phyloP scores from a whole-genome alignment of 1,140 invertebrate genomes.

The Hermatobates lingyangjiaoensis region DNA sequence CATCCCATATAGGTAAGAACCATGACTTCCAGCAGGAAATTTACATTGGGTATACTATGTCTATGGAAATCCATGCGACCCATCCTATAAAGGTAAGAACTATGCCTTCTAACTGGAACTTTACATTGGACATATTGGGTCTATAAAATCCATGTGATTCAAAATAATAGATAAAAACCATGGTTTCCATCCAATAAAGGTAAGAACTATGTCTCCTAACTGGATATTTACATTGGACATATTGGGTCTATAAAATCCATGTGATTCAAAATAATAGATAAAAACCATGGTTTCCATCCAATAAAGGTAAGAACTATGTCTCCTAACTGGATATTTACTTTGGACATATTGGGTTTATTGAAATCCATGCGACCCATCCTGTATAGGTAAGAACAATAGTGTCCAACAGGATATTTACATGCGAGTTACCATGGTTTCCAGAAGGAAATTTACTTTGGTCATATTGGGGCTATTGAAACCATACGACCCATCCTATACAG shows the following conservation, averaged over 20 bases:
- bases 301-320: constrained; percentile 4
- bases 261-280: too few species aligned
- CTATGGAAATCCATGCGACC: constrained; percentile 3
- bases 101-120: background rate
- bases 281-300: background rate
- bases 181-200: too few species aligned
- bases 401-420: too few species aligned
- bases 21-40: background rate
- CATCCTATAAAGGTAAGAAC: constrained; percentile 3
- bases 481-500: constrained; percentile 5
- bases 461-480: constrained; percentile 7
- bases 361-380: too few species aligned
- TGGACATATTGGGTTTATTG: too few species aligned
- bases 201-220: too few species aligned
- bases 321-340: too few species aligned
- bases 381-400: too few species aligned
- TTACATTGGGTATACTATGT: constrained; percentile 8
- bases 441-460: constrained; percentile 1
- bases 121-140: constrained; percentile 7
- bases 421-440: too few species aligned
- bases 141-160: constrained; percentile 1
- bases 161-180: constrained; percentile 2
- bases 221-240: constrained; percentile 1
- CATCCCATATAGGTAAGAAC: too few species aligned
- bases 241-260: constrained; percentile 8